Base-by-base conservation (phyloP, 1,140 invertebrate genomes). In the Potamilus streckersoni region DNA sequence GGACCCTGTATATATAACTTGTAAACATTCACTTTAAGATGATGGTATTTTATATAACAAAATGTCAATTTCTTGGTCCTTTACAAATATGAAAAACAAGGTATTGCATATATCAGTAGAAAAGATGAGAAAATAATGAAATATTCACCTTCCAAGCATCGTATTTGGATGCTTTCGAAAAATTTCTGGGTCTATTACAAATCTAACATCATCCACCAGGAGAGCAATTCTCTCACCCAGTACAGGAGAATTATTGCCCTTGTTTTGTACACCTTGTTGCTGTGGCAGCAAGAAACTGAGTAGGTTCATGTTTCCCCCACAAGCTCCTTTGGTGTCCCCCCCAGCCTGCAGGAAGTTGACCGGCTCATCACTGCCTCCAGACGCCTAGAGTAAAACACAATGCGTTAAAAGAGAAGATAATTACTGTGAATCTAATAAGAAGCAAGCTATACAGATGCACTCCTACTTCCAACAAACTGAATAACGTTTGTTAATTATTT, bases 111-210 rank as follows among this genome's bases (percentile, higher is more conserved):
- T 14, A n/a, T 8, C 23, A 14, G 5, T 4, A 58, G 20, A 38
- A 31, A 16, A 61, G 14, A 73, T 20, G 14, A 49, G 14, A 73
- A 59, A 70, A 58, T n/a, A 67, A 17, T 27, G 12, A 49, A 17
- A 63, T 67, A 64, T 83, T 76, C 84, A 93, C 93, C 93, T 92
- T 31, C 97, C 97, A 11, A 96, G 90, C 95, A 97, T 97, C 0
- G 96, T 97, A 87, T 97, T 96, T 11, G 96, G 96, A 90, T 97
- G 94, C 2, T 95, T 94, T 14, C 95, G 95, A 84, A 99, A 97
- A 69, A 98, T 91, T 16, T 95, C 93, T 8, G 96, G 96, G 90
- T 98, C 96, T 3, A 98, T 93, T 12, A 97, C 93, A 89, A 96
- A 97, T 81, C 96, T 92, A 0, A 96, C 97, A 80, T 96, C 96